These are phyloP conservation scores for Cyanoramphus novaezelandiae DNA, from an alignment of 2,113 vertebrate genomes.

Conservation along the genomic window DNA sequence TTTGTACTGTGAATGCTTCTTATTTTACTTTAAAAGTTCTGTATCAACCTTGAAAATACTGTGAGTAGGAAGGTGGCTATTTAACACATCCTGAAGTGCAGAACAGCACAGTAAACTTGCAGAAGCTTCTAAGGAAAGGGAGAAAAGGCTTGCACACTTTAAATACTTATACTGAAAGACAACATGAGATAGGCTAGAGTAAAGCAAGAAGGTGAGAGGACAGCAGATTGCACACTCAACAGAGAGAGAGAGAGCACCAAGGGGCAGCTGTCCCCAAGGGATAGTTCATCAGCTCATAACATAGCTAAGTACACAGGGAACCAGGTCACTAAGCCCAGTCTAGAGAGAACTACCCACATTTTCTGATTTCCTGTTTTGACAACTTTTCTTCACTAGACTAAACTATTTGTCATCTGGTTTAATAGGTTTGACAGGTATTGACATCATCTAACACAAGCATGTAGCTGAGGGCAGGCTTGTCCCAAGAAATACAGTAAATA, in stretches of 20 bases:
- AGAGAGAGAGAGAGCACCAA: background rate
- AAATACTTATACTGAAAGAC: background rate
- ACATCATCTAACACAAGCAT: background rate
- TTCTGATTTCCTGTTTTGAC: background rate
- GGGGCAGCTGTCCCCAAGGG: background rate
- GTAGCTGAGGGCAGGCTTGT: background rate
- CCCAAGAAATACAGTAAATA: background rate
- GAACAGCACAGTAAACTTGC: background rate
- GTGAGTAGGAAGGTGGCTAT: background rate
- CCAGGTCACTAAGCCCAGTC: accelerated
- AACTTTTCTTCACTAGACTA: background rate
- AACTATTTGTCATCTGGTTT: background rate
- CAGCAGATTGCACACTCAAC: background rate
- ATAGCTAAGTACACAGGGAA: background rate
- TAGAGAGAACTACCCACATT: background rate
- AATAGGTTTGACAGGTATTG: background rate
- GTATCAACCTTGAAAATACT: background rate
- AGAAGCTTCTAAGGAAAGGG: background rate
- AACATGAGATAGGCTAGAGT: background rate
- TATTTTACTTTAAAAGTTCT: background rate
- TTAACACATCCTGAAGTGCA: background rate
- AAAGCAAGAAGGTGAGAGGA: background rate
- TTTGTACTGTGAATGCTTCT: background rate
- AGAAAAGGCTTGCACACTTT: background rate
- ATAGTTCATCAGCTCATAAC: background rate